Conservation (phyloP, 2,888 invertebrate genomes). For the Lasioglossum oenotherae region DNA sequence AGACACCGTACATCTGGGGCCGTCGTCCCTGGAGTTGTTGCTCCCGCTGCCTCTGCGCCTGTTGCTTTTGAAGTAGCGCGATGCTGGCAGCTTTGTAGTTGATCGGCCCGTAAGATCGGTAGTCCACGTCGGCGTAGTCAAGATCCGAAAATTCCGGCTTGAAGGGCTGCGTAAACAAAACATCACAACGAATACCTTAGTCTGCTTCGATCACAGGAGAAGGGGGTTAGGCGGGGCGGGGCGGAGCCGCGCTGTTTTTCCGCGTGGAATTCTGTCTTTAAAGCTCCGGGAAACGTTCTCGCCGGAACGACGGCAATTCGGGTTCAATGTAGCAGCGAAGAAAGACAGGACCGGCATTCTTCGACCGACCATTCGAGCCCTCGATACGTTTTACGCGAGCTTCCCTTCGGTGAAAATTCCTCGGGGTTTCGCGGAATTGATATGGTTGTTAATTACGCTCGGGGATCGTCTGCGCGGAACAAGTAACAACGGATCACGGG, state of each 20-base stretch:
- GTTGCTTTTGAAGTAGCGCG: conserved; percentile 80
- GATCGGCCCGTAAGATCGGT: conserved; percentile 95
- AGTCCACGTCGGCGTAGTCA: conserved; percentile 95
- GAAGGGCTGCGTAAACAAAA: conserved; percentile 88
- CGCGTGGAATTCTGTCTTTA: background rate
- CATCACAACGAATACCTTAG: conserved; percentile 54
- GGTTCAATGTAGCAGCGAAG: conserved; percentile 9
- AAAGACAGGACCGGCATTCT: conserved; percentile 5
- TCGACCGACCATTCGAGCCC: background rate
- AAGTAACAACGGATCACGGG: background rate
- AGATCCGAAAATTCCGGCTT: conserved; percentile 91
- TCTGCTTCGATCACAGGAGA: background rate
- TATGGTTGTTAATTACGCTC: conserved; percentile 6
- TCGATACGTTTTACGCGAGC: background rate
- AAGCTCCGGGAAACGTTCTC: background rate
- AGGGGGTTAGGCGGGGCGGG: background rate
- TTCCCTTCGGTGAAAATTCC: background rate
- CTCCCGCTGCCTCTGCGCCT: conserved; percentile 69
- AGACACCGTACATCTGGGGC: conserved; percentile 82
- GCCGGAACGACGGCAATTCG: background rate
- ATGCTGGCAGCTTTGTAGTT: conserved; percentile 96
- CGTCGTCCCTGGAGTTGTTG: conserved; percentile 75
- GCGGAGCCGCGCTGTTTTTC: background rate
- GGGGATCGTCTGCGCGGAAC: background rate
- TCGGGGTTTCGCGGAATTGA: background rate